These are phyloP conservation scores for Cydia pomonella DNA, from an alignment of 1,140 invertebrate genomes.

Conservation along the genomic window DNA sequence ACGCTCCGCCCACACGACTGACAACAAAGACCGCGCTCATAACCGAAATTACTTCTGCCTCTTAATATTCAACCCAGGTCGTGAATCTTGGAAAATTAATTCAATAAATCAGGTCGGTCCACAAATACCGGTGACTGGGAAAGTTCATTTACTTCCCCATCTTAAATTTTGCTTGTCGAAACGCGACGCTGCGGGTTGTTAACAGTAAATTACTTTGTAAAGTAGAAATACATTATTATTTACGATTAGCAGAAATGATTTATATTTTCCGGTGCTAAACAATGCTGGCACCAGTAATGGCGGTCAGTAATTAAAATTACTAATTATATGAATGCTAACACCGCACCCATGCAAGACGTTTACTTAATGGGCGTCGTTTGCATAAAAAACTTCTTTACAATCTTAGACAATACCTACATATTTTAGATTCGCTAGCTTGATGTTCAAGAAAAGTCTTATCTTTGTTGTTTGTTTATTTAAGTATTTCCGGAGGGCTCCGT, in stretches of 20 bases:
- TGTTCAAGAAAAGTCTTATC: slow-evolving; percentile 44
- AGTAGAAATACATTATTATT: slow-evolving; percentile 31
- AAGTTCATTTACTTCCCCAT: slow-evolving; percentile 57
- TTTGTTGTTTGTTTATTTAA: slow-evolving; percentile 57
- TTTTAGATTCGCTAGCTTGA: slow-evolving; percentile 42
- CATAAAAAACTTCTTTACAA: background rate
- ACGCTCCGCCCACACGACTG: slow-evolving; percentile 46
- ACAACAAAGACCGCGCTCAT: slow-evolving; percentile 64
- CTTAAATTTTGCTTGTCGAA: slow-evolving; percentile 55
- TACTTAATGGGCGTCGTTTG: background rate
- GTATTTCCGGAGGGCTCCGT: slow-evolving; percentile 56
- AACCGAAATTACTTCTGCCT: slow-evolving; percentile 68
- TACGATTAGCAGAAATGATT: slow-evolving; percentile 36
- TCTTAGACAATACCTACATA: slow-evolving; percentile 36
- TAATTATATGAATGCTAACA: background rate
- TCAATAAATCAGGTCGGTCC: slow-evolving; percentile 68
- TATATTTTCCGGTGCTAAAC: slow-evolving; percentile 4
- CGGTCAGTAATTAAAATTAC: slow-evolving; percentile 1
- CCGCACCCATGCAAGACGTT: background rate
- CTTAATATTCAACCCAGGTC: slow-evolving; percentile 62
- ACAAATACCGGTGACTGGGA: slow-evolving; percentile 55
- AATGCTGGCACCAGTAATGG: slow-evolving; percentile 3
- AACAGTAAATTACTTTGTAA: slow-evolving; percentile 42
- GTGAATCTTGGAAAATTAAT: slow-evolving; percentile 71
- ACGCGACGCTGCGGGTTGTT: slow-evolving; percentile 40